Conservation (phyloP, 1,140 invertebrate genomes). For the Euwallacea similis region DNA sequence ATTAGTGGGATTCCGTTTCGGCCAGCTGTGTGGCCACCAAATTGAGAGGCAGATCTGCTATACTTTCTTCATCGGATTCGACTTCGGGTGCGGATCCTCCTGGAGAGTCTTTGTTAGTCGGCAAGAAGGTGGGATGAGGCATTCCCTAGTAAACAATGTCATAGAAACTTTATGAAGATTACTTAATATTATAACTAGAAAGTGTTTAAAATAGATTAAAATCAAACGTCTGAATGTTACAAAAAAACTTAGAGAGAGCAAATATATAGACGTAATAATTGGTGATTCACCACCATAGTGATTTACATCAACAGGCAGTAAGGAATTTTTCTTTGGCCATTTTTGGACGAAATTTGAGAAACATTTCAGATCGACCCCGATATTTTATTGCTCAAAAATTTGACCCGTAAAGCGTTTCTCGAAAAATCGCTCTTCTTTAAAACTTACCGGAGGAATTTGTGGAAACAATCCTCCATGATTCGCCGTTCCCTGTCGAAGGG, state of each 20-base stretch:
- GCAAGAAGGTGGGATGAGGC: slow-evolving; percentile 45
- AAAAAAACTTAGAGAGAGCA: too few relatives aligned
- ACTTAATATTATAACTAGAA: too few relatives aligned
- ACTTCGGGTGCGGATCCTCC: slow-evolving; percentile 44
- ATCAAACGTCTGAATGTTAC: too few relatives aligned
- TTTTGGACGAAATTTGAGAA: neutral
- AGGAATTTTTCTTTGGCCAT: neutral
- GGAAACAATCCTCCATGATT: slow-evolving; percentile 20
- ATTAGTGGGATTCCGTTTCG: slow-evolving; percentile 50
- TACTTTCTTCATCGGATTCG: slow-evolving; percentile 51
- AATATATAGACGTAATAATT: too few relatives aligned
- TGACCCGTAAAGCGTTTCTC: too few relatives aligned
- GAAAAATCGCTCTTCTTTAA: too few relatives aligned
- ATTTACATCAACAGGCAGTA: too few relatives aligned
- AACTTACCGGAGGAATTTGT: slow-evolving; percentile 34
- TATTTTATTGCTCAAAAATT: neutral
- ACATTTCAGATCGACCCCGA: neutral
- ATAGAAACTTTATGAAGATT: too few relatives aligned
- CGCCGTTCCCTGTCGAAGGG: slow-evolving; percentile 44
- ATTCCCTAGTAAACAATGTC: slow-evolving; percentile 36
- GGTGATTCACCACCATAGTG: too few relatives aligned
- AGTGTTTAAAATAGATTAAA: too few relatives aligned
- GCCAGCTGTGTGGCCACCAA: slow-evolving; percentile 52
- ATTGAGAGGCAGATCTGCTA: slow-evolving; percentile 51
- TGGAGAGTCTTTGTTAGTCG: slow-evolving; percentile 42